Conservation (phyloP, 64 coral and sea anemone species). For the Stichodactyla helianthus region DNA sequence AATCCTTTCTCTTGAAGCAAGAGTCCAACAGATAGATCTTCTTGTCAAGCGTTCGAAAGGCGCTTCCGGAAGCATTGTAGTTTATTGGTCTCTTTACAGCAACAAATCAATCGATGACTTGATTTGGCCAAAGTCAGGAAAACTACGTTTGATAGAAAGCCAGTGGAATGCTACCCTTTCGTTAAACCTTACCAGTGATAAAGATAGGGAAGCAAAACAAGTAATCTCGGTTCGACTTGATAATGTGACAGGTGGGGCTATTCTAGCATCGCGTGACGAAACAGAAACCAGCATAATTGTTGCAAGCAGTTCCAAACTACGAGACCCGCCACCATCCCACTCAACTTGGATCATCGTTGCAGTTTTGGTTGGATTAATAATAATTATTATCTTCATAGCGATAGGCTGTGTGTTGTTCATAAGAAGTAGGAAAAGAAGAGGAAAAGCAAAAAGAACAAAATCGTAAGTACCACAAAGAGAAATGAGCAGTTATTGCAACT, state of each 20-base stretch:
- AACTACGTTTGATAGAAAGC: constrained; percentile 42
- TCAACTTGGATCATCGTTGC: background rate
- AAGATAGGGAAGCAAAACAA: background rate
- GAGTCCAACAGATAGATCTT: constrained; percentile 40
- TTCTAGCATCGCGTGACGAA: constrained; percentile 39
- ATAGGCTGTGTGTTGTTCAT: background rate
- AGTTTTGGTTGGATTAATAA: background rate
- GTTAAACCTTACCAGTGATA: constrained; percentile 35
- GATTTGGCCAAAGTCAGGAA: constrained; percentile 58
- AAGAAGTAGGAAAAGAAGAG: background rate
- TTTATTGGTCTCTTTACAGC: constrained; percentile 54
- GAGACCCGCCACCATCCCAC: background rate
- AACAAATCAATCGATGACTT: constrained; percentile 37
- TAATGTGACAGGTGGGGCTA: constrained; percentile 43
- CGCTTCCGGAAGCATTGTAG: constrained; percentile 57
- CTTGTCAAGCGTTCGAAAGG: constrained; percentile 61
- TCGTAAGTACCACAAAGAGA: background rate
- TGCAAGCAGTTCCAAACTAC: background rate
- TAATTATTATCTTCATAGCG: background rate
- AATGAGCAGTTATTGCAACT: too few relatives aligned
- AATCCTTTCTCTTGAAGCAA: background rate
- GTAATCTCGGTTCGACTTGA: constrained; percentile 5
- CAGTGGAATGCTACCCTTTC: constrained; percentile 56
- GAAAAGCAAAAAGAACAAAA: background rate
- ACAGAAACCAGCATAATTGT: background rate